Evolutionary conservation across 2,797 vertebrate species (phyloP).

Genomic region (Pangasius mekongensis): DNA sequence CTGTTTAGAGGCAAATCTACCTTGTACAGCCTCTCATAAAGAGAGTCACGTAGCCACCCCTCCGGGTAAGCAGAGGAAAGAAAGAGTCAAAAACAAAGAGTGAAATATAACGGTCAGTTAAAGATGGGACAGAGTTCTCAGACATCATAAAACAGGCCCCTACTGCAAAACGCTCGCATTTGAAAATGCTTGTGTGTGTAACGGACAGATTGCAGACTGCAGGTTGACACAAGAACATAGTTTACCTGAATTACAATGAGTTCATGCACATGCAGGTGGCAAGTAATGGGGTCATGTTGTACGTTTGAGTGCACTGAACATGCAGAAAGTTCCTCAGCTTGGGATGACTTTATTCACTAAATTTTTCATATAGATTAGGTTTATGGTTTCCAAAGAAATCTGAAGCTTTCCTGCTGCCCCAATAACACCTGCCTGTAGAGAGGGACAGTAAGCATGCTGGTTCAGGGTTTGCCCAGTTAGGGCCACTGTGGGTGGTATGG

Average conservation of each 20-base stretch:
- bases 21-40: constrained; percentile 78
- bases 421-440: constrained; percentile 59
- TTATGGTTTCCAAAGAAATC: constrained; percentile 3
- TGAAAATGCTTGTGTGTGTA: background rate
- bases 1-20: constrained; percentile 66
- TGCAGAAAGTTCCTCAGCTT: constrained; percentile 4
- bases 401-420: background rate
- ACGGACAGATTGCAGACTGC: background rate
- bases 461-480: constrained; percentile 48
- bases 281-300: background rate
- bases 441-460: constrained; percentile 39
- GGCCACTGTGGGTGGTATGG: constrained; percentile 38
- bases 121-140: constrained; percentile 23
- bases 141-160: background rate
- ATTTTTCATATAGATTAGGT: background rate
- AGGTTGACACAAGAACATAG: constrained; percentile 8
- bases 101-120: constrained; percentile 62
- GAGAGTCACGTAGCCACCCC: constrained; percentile 76
- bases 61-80: constrained; percentile 66
- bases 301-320: background rate
- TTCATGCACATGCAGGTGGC: constrained; percentile 21
- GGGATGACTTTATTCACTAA: too few relatives aligned
- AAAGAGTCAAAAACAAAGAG: constrained; percentile 42
- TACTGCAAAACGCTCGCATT: background rate
- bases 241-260: background rate